These are phyloP conservation scores for Orientallactaga bullata DNA, from an alignment of 2,113 vertebrate species.

Conservation along the genomic window DNA sequence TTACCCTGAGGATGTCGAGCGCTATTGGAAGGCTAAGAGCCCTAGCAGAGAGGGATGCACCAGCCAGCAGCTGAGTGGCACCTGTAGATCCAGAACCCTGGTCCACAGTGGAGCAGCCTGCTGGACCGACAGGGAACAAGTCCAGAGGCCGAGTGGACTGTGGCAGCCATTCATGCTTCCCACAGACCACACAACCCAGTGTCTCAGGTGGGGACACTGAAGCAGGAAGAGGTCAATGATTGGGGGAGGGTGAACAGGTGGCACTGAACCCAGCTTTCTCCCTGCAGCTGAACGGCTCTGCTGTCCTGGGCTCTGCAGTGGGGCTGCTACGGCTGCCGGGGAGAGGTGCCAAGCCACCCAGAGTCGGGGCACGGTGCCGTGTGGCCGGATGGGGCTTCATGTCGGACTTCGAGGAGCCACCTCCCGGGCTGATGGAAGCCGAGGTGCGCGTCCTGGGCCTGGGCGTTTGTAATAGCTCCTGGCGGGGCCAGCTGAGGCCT, in stretches of 20 bases:
- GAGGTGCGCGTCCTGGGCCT: conserved; percentile 75
- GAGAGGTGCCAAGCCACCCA: fast-evolving
- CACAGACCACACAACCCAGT: too few species aligned
- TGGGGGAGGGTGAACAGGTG: fast-evolving
- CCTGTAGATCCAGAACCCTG: background rate
- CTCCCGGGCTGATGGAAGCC: conserved; percentile 82
- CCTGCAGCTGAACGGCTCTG: conserved; percentile 81
- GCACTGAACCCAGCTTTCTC: background rate
- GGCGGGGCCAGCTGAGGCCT: conserved; percentile 69
- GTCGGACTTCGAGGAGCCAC: conserved; percentile 69
- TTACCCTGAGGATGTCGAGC: background rate
- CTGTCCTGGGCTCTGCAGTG: conserved; percentile 74
- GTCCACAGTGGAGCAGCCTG: background rate
- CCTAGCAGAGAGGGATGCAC: too few species aligned
- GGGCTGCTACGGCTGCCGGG: conserved; percentile 70
- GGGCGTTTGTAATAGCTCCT: conserved; percentile 79
- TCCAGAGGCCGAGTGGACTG: background rate
- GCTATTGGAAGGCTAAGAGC: background rate
- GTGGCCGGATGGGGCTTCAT: conserved; percentile 85
- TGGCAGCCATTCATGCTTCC: background rate
- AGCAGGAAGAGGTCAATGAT: fast-evolving
- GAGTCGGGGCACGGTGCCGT: background rate
- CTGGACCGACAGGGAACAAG: background rate
- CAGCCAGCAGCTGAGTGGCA: background rate
- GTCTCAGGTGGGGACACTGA: background rate